Percentiles rank a stretch among this genome's conserved stretches.
These are phyloP conservation scores for Agrochola litura DNA, from an alignment of 2,888 invertebrate genomes.

Conservation along the genomic window DNA sequence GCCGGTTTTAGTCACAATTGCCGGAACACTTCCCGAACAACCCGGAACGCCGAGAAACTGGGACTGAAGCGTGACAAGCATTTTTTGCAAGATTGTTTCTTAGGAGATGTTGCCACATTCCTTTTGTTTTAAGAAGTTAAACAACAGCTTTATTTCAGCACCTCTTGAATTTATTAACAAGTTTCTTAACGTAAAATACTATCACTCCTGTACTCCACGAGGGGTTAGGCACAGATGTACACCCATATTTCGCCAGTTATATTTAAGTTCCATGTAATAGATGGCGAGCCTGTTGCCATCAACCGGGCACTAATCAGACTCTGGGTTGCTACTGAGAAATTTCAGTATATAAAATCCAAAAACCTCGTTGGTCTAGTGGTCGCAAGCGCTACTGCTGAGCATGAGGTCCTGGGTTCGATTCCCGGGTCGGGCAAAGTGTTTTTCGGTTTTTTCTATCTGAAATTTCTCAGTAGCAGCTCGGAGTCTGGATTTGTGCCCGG, in stretches of 20 bases:
- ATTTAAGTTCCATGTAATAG: background rate
- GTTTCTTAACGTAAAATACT: background rate
- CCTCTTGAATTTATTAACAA: background rate
- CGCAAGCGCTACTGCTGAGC: no score
- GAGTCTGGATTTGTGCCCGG: no score
- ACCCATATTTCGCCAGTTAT: background rate
- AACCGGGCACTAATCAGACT: no score
- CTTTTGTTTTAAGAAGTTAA: constrained; percentile 20
- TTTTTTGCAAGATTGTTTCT: constrained; percentile 29
- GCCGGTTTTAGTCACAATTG: constrained; percentile 49
- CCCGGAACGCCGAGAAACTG: constrained; percentile 24
- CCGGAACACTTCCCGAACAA: constrained; percentile 37
- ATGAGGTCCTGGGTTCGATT: no score
- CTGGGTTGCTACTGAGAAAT: background rate
- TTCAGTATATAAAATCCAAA: background rate
- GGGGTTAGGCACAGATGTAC: background rate
- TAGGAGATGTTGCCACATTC: background rate
- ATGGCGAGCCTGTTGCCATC: background rate
- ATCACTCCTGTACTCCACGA: background rate
- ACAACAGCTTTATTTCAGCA: background rate
- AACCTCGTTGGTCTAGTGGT: no score
- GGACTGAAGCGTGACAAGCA: constrained; percentile 37
- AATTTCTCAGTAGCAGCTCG: no score
- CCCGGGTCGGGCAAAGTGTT: no score
- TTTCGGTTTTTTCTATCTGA: no score